Base-by-base conservation (phyloP, 2,888 invertebrate genomes). In the Branchinecta sandiegonensis region DNA sequence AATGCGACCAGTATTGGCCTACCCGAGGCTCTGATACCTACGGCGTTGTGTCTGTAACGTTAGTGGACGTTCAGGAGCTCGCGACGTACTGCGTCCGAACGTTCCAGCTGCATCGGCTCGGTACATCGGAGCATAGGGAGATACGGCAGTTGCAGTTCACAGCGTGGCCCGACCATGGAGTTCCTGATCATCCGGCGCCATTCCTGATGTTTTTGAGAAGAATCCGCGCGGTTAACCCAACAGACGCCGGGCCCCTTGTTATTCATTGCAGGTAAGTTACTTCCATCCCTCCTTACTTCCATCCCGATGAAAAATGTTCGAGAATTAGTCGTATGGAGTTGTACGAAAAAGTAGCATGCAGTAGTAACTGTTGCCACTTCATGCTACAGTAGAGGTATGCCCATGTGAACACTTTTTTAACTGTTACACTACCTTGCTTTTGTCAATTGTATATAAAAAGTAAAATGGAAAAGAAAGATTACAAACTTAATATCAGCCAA, bases 1-100 rank as follows among this genome's bases (percentile, higher is more conserved):
- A 97, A 78, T 97, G 96, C 78, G 91, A 94, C 78, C 90, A 96
- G 78, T 99, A 99, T 77, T 99, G 99, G 99, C 99, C 97, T 0
- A 85, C 87, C 8, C 84, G 95, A 48, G 97, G 95, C 11, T 87
- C 92, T 1, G 95, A 96, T 76, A 89, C 89, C 0, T 99, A 99
- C 76, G 97, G 96, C 8, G 85, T 88, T 76, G 94, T 99, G 85
- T 90, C 90, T 65, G 89, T 99, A 1, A 88, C 94, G 10, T 88
- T 97, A 66, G 87, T 90, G 8, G 97, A 99, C 77, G 89, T 94
- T 4, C 94, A 94, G 76, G 97, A 99, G 78, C 81, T 99, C 70
- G 94, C 99, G 6, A 96, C 96, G 9, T 99, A 99, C 78, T 96
- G 95, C 75, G 95, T 99, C 74, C 83, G 99, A 72, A 97, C 96